Evolutionary conservation across 1,140 invertebrate species (phyloP), one percentile per base, ranked within the genome.

Genomic region (Lerema accius): DNA sequence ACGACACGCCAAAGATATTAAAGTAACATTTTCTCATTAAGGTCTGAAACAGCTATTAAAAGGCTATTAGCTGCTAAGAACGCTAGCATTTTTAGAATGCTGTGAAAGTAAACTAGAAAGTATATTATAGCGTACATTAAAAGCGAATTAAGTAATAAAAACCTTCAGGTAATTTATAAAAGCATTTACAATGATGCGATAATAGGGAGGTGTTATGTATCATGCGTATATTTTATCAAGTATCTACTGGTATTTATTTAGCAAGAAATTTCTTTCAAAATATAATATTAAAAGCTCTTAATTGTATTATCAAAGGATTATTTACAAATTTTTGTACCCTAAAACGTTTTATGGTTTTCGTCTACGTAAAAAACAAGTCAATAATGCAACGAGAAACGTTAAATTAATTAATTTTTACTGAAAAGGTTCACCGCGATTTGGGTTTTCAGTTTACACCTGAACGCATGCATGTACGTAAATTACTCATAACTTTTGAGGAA

Each of bases 401-500:
- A 42, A 17, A 35, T 42, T 55, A 61, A 61, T 66, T 55, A 61
- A 55, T 60, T 65, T 66, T 35, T 55, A 48, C 49, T 39, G 28
- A 13, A 43, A 58, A 49, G 39, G 42, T 45, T 53, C 28, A 66
- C 19, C 61, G 28, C 37, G 32, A 65, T 51, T 66, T 55, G 56
- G 32, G 28, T 63, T 67, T 64, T 43, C 63, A 71, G 65, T 65
- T 71, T 65, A 67, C 14, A 50, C 42, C 11, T 4, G 16, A 17
- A 39, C 19, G 58, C 65, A 73, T 69, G 72, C 70, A 77, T 76
- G 67, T 84, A 74, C 75, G 72, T 70, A 80, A 80, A 83, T 86
- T 80, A 82, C 76, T 67, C 67, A 73, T 77, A 79, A 89, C 85
- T 82, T 86, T 80, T 70, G 65, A 72, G 68, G 73, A 69, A 84